Conservation (phyloP, 2,888 invertebrate species). For the Drosophila pseudotakahashii region DNA sequence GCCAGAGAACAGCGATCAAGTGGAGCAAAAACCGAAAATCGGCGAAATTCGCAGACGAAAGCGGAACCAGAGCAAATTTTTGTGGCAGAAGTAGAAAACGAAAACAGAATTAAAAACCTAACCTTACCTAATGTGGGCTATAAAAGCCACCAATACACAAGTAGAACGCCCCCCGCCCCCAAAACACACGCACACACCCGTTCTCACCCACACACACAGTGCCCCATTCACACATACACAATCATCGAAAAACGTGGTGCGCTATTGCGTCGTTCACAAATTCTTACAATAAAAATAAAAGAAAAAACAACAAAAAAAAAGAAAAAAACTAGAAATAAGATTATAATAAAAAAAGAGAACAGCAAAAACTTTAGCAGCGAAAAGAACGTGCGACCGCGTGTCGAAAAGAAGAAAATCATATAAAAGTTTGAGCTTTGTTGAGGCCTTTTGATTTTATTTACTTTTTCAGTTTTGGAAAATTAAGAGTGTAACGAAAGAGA, state of each 20-base stretch:
- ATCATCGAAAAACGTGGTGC: conserved; percentile 63
- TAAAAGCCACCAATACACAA: conserved; percentile 52
- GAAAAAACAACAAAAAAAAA: conserved; percentile 28
- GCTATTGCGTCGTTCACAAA: conserved; percentile 72
- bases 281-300: conserved; percentile 35
- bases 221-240: conserved; percentile 5
- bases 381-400: conserved; percentile 18
- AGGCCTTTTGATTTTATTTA: conserved; percentile 4
- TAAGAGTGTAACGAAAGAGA: conserved; percentile 17
- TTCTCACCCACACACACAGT: conserved; percentile 2
- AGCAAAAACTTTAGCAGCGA: conserved; percentile 26
- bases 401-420: conserved; percentile 8
- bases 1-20: conserved; percentile 11
- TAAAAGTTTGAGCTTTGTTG: conserved; percentile 22
- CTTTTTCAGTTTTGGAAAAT: not conserved
- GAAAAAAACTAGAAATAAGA: conserved; percentile 9
- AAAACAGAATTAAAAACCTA: conserved; percentile 77
- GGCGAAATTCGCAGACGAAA: conserved; percentile 17
- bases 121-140: conserved; percentile 81
- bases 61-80: conserved; percentile 40
- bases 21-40: conserved; percentile 40
- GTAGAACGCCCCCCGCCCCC: conserved; percentile 11
- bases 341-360: conserved; percentile 2
- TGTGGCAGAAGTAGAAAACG: conserved; percentile 60
- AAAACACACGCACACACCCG: conserved; percentile 3